These are phyloP conservation scores for Erythrocebus patas DNA, from an alignment of 2,113 vertebrate species.

Conservation along the genomic window DNA sequence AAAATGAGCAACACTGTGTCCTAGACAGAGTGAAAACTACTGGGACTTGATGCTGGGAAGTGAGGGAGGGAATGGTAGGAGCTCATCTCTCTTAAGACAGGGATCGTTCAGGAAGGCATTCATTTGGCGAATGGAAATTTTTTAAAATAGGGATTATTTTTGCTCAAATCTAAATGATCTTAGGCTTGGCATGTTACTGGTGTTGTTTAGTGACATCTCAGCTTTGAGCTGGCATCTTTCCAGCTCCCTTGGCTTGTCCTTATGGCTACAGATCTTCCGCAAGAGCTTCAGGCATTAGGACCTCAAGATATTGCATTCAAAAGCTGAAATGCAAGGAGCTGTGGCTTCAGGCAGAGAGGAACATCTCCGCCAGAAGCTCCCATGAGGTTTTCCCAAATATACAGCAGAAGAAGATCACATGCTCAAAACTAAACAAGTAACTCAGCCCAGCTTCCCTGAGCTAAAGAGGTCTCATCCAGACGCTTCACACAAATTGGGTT, in stretches of 20 bases:
- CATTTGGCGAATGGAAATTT: not conserved
- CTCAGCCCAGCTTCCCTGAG: not conserved
- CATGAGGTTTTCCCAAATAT: not conserved
- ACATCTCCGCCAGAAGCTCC: not conserved
- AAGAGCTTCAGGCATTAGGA: not conserved
- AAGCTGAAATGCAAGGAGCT: not conserved
- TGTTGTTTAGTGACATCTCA: not conserved
- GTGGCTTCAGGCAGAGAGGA: accelerated
- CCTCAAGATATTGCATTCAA: not conserved
- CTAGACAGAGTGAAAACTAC: not conserved
- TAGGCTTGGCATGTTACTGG: not conserved
- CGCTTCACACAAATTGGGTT: not conserved
- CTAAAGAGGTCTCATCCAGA: not conserved
- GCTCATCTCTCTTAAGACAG: not conserved
- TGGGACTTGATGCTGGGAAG: accelerated
- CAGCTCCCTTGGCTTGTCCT: not conserved
- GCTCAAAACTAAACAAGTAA: not conserved
- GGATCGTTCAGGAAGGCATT: not conserved
- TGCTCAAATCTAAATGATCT: not conserved
- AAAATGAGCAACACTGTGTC: not conserved
- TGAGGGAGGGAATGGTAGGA: accelerated
- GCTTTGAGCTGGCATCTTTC: not conserved
- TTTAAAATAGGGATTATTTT: not conserved
- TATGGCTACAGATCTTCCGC: accelerated
- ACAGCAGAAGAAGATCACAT: not conserved